phyloP scores from a whole-genome alignment of 2,797 vertebrate genomes.

The Monodelphis domestica region DNA sequence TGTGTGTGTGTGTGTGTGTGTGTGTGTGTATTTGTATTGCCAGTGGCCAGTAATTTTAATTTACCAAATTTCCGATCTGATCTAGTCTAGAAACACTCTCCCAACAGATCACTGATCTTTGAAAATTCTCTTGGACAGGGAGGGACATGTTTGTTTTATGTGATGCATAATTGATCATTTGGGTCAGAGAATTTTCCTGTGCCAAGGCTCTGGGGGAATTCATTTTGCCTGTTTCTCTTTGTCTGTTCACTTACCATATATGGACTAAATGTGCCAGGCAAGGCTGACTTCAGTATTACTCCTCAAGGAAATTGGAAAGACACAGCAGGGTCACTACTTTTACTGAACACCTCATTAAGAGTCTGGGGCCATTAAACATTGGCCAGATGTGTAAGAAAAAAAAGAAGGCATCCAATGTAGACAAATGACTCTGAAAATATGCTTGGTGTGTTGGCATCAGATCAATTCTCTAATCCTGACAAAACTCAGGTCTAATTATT shows the following conservation, averaged over 20 bases:
- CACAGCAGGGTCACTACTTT: not conserved
- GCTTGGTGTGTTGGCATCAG: not conserved
- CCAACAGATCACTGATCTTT: conserved; percentile 42
- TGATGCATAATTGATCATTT: conserved; percentile 44
- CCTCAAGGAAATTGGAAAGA: not conserved
- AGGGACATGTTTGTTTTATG: not conserved
- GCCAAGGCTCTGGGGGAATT: conserved; percentile 13
- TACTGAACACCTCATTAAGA: not conserved
- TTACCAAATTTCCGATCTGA: not conserved
- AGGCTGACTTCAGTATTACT: not conserved
- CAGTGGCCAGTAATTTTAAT: conserved; percentile 22
- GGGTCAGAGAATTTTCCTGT: not conserved
- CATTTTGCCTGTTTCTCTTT: not conserved
- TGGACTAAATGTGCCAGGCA: not conserved
- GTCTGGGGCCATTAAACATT: not conserved
- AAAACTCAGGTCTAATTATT: not conserved
- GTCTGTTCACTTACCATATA: not conserved
- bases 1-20: no score
- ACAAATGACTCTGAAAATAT: not conserved
- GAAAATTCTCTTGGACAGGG: conserved; percentile 2
- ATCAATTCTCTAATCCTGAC: not conserved
- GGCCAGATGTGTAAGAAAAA: not conserved
- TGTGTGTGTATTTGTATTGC: not conserved
- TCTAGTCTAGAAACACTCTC: conserved; percentile 17
- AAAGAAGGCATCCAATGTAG: not conserved